A percentile compares a stretch with the other conserved stretches of the same genome.
Evolutionary conservation across 2,113 vertebrate species (phyloP).

Genomic region (Lepus europaeus): DNA sequence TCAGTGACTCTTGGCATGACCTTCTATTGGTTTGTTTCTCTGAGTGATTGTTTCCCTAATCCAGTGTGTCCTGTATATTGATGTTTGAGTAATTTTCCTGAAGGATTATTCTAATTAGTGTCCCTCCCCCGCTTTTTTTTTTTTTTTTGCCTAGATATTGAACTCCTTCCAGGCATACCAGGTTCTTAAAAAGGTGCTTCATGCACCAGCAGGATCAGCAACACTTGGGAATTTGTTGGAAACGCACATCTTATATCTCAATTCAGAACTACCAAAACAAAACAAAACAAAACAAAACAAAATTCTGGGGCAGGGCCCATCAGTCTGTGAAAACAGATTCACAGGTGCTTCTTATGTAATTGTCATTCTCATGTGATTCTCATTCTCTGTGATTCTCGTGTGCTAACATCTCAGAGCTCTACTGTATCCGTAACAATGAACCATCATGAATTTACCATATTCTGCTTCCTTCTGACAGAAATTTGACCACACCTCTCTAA

Average conservation of each 20-base stretch:
- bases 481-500: neutral
- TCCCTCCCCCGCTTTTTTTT: too few species aligned
- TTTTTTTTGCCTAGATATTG: neutral
- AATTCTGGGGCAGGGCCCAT: neutral
- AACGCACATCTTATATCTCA: neutral
- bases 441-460: neutral
- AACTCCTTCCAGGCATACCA: constrained; percentile 3
- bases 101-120: constrained; percentile 34
- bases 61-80: neutral
- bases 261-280: neutral
- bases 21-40: constrained; percentile 4
- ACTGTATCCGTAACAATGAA: neutral
- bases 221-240: neutral
- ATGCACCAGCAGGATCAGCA: neutral
- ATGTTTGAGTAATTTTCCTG: constrained; percentile 1
- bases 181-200: neutral
- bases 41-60: neutral
- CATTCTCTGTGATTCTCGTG: neutral
- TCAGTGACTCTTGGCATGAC: neutral
- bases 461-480: neutral
- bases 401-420: constrained; percentile 24
- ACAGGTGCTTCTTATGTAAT: too few species aligned
- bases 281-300: neutral
- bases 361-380: too few species aligned
- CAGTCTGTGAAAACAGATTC: neutral